phyloP scores from a whole-genome alignment of 2,888 invertebrate genomes.

The Pachliopta kotzebuea region DNA sequence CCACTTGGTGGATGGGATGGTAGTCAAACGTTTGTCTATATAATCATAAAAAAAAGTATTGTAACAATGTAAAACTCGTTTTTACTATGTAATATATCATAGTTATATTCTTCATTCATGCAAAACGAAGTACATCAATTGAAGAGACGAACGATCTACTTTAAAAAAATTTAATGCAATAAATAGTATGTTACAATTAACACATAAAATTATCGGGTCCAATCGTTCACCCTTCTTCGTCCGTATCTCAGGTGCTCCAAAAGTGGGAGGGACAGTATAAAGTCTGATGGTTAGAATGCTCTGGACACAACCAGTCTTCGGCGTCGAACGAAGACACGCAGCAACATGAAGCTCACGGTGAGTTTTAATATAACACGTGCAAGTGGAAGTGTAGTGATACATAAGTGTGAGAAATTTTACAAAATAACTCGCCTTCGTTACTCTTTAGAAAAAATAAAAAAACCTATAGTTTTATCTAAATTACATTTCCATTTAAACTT shows the following conservation, averaged over 20 bases:
- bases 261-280: constrained; percentile 76
- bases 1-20: too few species aligned
- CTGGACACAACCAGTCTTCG: constrained; percentile 77
- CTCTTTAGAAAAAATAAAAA: neutral
- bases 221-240: constrained; percentile 54
- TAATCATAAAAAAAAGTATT: too few species aligned
- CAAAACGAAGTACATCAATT: neutral
- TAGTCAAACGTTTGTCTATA: too few species aligned
- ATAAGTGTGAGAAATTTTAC: constrained; percentile 14
- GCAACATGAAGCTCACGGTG: constrained; percentile 79
- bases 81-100: too few species aligned
- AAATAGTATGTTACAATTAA: constrained; percentile 56
- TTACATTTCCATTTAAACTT: too few species aligned
- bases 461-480: neutral
- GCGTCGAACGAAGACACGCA: constrained; percentile 66
- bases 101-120: too few species aligned
- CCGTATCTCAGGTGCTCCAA: constrained; percentile 32
- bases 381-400: constrained; percentile 34
- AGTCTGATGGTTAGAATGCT: constrained; percentile 48
- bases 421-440: neutral
- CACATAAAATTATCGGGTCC: constrained; percentile 60
- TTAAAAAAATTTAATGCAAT: constrained; percentile 39
- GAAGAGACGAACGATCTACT: constrained; percentile 37
- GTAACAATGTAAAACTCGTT: too few species aligned
- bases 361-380: constrained; percentile 51